Conservation (phyloP, 2,888 invertebrate species). For the Eledone cirrhosa region DNA sequence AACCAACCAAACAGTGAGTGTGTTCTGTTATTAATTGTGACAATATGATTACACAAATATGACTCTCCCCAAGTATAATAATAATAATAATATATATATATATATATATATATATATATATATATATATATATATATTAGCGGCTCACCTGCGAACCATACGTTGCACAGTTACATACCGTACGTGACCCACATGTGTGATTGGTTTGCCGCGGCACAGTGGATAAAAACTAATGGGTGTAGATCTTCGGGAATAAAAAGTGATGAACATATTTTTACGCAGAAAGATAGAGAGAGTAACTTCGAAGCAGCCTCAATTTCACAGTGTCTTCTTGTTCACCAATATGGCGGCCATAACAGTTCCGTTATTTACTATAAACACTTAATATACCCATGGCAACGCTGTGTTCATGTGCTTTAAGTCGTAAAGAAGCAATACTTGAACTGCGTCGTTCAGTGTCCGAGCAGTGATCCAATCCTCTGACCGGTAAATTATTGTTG, state of each 20-base stretch:
- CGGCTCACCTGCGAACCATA: too few species aligned
- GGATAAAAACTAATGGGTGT: too few species aligned
- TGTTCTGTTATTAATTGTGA: too few species aligned
- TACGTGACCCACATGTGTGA: background rate
- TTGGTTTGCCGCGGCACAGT: too few species aligned
- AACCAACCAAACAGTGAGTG: too few species aligned
- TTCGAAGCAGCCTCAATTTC: background rate
- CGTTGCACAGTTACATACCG: background rate
- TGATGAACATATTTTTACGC: too few species aligned
- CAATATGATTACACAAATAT: too few species aligned
- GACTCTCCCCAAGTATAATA: too few species aligned
- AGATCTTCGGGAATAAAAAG: too few species aligned
- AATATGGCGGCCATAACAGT: background rate
- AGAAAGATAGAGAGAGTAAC: too few species aligned
- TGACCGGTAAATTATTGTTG: conserved; percentile 8
- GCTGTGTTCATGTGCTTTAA: conserved; percentile 63
- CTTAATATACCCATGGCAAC: conserved; percentile 57
- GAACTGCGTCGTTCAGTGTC: conserved; percentile 58
- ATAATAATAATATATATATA: background rate
- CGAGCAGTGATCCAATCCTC: conserved; percentile 43
- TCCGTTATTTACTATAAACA: conserved; percentile 48
- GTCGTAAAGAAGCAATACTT: conserved; percentile 61
- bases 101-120: background rate
- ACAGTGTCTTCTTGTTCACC: background rate
- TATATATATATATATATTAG: background rate